Conservation (phyloP, 2,113 vertebrate genomes). For the Macrotis lagotis region DNA sequence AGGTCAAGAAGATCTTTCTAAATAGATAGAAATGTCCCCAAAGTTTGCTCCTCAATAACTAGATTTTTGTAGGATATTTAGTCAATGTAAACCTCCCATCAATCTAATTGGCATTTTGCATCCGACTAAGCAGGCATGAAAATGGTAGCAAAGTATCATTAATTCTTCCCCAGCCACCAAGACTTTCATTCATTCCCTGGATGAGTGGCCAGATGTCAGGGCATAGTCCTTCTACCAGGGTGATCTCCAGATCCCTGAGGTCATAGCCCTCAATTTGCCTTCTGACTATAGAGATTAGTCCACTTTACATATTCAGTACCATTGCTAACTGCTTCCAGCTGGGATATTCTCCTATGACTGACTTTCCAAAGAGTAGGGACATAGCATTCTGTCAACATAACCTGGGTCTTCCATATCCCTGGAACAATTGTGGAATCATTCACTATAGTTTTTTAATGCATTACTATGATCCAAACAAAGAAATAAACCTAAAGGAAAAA, state of each 20-base stretch:
- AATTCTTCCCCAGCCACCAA: background rate
- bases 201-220: background rate
- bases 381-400: background rate
- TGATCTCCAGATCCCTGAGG: background rate
- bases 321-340: background rate
- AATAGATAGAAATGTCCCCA: background rate
- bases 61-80: background rate
- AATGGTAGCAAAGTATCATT: background rate
- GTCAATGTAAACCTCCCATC: background rate
- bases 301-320: background rate
- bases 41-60: slow-evolving; percentile 11
- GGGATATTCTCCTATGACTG: background rate
- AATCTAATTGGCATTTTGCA: background rate
- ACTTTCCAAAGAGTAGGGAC: background rate
- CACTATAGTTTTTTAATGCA: background rate
- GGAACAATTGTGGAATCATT: background rate
- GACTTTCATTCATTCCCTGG: background rate
- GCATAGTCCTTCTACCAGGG: background rate
- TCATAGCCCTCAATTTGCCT: background rate
- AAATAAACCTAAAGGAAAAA: background rate
- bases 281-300: background rate
- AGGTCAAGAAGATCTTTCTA: background rate
- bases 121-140: background rate
- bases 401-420: background rate
- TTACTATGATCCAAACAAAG: background rate